Base-by-base conservation (phyloP, 1,140 invertebrate genomes). In the Hylyphantes graminicola region DNA sequence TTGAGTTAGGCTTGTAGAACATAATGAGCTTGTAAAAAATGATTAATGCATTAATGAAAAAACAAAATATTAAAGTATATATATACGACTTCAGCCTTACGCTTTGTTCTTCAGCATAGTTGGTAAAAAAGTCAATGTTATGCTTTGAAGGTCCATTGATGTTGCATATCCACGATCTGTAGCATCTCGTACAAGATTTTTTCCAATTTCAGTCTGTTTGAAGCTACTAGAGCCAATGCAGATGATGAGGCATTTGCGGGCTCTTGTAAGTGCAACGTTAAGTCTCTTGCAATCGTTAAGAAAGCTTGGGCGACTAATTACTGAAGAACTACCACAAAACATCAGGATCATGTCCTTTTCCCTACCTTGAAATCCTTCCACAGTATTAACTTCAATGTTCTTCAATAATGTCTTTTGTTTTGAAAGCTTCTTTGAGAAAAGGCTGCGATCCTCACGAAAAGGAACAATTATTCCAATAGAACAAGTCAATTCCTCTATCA, bases 321-420 rank as follows among this genome's bases (percentile, higher is more conserved):
- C 86, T 17, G 87, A 84, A 59, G 93, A 94, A 85, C 96, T 91
- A 0, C 97, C 96, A 90, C 95, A 94, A 0, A 96, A 97, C 87
- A 98, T 92, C 53, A 98, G 92, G 48, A 98, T 93, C 50, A 97
- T 91, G 89, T 98, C 96, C 83, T 94, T 93, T 91, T 98, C 96
- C 89, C 95, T 92, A 0, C 97, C 97, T 91, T 98, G 97, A 89
- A 95, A 97, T 75, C 94, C 93, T 90, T 98, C 97, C 8, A 98
- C 94, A 5, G 96, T 97, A 88, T 95, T 94, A 1, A 97, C 93
- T 86, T 94, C 91, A 11, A 92, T 86, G 19, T 88, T 67, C 10
- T 17, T 76, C 64, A 72, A 83, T 35, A 59, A 10, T 53, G 73
- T 54, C 61, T 77, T 77, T 21, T 63, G 35, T 50, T 12, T 13